Evolutionary conservation across 2,113 vertebrate genomes (phyloP).

Genomic region (Arizona elegans): DNA sequence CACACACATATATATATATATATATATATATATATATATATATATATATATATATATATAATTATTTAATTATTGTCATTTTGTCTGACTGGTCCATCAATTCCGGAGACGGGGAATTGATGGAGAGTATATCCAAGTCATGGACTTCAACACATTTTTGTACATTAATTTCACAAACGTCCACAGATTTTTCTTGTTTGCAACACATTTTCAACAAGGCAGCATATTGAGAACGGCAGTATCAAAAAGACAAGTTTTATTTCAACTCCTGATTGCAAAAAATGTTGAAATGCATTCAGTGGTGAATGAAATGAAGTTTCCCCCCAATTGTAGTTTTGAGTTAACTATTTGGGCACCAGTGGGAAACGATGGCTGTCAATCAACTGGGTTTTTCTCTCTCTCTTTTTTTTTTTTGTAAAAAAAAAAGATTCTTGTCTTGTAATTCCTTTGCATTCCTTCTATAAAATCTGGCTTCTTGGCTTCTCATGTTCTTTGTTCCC

Average conservation of each 20-base stretch:
- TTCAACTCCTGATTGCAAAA: not conserved
- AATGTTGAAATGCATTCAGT: not conserved
- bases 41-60: too few species aligned
- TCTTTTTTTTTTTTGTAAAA: not conserved
- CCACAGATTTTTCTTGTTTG: not conserved
- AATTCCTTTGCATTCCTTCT: not conserved
- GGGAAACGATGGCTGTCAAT: not conserved
- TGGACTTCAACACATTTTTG: not conserved
- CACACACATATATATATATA: too few species aligned
- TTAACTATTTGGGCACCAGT: not conserved
- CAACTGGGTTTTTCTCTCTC: not conserved
- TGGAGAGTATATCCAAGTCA: not conserved
- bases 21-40: too few species aligned
- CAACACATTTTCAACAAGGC: not conserved
- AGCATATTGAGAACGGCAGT: not conserved
- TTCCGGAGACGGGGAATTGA: too few species aligned
- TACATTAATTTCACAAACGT: not conserved
- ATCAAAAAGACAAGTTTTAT: not conserved
- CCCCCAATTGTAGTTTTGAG: not conserved
- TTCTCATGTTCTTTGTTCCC: slow-evolving; percentile 29
- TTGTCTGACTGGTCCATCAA: not conserved
- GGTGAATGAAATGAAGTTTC: not conserved
- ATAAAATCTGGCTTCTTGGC: slow-evolving; percentile 22
- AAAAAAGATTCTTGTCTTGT: slow-evolving; percentile 20
- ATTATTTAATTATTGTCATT: too few species aligned